These are phyloP conservation scores for Alosa sapidissima DNA, from an alignment of 2,797 vertebrate genomes.

Conservation along the genomic window DNA sequence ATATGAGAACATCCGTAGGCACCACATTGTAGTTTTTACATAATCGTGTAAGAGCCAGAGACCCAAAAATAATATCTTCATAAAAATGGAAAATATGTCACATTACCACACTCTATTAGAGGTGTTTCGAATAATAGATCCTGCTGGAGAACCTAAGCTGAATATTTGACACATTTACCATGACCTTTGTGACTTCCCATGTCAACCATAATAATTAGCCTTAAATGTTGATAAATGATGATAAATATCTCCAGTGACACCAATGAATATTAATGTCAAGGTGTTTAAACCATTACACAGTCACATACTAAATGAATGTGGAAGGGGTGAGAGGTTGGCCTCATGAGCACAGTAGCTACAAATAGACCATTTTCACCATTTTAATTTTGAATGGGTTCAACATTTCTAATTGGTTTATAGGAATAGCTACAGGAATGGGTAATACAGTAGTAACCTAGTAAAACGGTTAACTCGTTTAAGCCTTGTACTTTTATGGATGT, in stretches of 20 bases:
- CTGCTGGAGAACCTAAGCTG: slow-evolving; percentile 33
- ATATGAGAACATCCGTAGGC: neutral
- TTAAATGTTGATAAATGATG: slow-evolving; percentile 64
- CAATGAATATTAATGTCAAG: slow-evolving; percentile 58
- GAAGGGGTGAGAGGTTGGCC: slow-evolving; percentile 2
- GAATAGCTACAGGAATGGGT: neutral
- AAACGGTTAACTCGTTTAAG: neutral
- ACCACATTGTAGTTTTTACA: neutral
- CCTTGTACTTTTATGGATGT: neutral
- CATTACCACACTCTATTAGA: neutral
- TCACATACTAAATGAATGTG: slow-evolving; percentile 68
- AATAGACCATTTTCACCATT: neutral
- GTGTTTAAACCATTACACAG: slow-evolving; percentile 62
- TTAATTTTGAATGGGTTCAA: neutral
- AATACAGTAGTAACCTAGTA: neutral
- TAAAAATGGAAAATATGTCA: neutral
- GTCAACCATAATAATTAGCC: slow-evolving; percentile 62
- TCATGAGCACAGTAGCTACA: neutral
- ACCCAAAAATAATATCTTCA: neutral
- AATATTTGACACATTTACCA: slow-evolving; percentile 53
- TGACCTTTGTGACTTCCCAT: slow-evolving; percentile 63
- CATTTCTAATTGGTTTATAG: neutral
- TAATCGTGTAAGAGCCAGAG: neutral
- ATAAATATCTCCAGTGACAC: slow-evolving; percentile 52
- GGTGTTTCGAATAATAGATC: slow-evolving; percentile 15